Evolutionary conservation across 2,113 vertebrate species (phyloP).

Genomic region (Chionis minor): DNA sequence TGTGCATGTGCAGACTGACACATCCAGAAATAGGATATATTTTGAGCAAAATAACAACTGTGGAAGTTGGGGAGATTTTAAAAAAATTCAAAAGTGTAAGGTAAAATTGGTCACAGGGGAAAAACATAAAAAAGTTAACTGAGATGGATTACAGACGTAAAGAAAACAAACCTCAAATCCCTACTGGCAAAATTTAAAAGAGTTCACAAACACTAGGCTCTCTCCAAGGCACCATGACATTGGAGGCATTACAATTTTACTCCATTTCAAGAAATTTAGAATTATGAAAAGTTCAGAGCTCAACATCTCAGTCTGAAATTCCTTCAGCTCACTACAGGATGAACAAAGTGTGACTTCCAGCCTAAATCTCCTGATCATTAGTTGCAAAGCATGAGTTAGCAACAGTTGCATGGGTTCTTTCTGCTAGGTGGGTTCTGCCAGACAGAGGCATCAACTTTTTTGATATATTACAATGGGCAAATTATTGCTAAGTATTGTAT

Average conservation of each 20-base stretch:
- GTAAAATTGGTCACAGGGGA: background rate
- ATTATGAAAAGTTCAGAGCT: background rate
- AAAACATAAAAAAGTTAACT: background rate
- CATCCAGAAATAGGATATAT: background rate
- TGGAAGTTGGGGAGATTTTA: background rate
- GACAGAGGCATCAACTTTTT: background rate
- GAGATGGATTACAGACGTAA: background rate
- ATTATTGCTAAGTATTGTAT: background rate
- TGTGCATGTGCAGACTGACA: background rate
- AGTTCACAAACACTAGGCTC: background rate
- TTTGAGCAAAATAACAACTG: background rate
- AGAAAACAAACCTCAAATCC: background rate
- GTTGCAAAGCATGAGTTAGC: background rate
- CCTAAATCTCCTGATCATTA: background rate
- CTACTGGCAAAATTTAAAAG: background rate
- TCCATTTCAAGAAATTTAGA: background rate
- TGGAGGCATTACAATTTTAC: background rate
- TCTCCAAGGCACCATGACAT: background rate
- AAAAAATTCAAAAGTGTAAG: accelerated
- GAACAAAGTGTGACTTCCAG: accelerated
- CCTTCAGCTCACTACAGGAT: background rate
- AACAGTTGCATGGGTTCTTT: background rate
- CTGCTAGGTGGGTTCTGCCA: background rate
- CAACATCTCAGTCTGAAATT: background rate
- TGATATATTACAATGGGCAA: background rate